A percentile compares a stretch with the other conserved stretches of the same genome.
phyloP scores from a whole-genome alignment of 1,140 invertebrate genomes.

The Daktulosphaira vitifoliae region DNA sequence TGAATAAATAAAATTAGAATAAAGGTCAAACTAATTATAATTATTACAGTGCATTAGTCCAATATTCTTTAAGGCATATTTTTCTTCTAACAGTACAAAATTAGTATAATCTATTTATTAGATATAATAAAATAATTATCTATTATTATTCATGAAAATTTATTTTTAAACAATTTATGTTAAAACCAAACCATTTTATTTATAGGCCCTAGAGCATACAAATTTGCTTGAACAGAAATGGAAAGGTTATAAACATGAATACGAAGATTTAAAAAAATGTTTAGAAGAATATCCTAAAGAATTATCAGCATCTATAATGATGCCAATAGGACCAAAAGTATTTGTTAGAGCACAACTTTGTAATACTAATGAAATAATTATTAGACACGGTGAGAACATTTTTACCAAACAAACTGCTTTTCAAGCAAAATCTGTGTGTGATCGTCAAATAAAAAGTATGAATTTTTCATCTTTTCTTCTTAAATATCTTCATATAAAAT shows the following conservation, averaged over 20 bases:
- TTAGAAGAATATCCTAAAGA: conserved; percentile 34
- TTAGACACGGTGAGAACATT: conserved; percentile 56
- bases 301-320: conserved; percentile 47
- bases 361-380: conserved; percentile 64
- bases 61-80: no score
- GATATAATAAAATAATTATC: no score
- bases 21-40: no score
- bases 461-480: neutral
- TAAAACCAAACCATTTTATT: no score
- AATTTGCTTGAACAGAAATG: conserved; percentile 19
- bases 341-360: conserved; percentile 59
- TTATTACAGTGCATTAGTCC: no score
- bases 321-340: conserved; percentile 56
- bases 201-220: conserved; percentile 4
- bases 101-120: no score
- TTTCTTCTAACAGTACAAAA: no score
- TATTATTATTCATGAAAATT: no score
- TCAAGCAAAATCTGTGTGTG: conserved; percentile 54
- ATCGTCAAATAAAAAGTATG: conserved; percentile 53
- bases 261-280: conserved; percentile 32
- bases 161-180: no score
- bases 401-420: conserved; percentile 59
- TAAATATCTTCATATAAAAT: no score
- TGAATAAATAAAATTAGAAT: no score
- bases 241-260: conserved; percentile 35